Percentiles rank a stretch among this genome's conserved stretches.
phyloP scores from a whole-genome alignment of 1,140 invertebrate species.

The Nebria ingens region DNA sequence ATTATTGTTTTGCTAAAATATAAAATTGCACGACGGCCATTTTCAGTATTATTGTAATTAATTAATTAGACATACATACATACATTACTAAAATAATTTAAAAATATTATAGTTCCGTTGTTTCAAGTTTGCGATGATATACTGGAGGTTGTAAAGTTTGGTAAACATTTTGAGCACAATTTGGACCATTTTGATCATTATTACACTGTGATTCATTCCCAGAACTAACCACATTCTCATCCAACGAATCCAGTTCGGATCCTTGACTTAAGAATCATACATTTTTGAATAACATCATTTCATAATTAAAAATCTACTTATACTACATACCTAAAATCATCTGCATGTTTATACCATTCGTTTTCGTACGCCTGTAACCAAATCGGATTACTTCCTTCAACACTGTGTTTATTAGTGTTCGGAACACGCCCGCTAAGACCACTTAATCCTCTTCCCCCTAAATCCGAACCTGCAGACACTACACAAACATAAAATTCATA shows the following conservation, averaged over 20 bases:
- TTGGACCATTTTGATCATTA: constrained; percentile 35
- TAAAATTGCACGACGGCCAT: constrained; percentile 3
- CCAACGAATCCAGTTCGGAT: constrained; percentile 74
- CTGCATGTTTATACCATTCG: constrained; percentile 86
- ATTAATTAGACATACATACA: too few relatives aligned
- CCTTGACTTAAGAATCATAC: constrained; percentile 41
- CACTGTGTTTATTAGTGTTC: constrained; percentile 89
- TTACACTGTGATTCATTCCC: constrained; percentile 45
- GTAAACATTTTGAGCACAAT: constrained; percentile 42
- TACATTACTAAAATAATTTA: too few relatives aligned
- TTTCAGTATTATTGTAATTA: not conserved
- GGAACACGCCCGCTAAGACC: constrained; percentile 66
- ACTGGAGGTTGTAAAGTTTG: constrained; percentile 52
- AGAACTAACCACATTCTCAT: constrained; percentile 71
- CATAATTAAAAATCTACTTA: constrained; percentile 9
- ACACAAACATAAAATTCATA: constrained; percentile 17
- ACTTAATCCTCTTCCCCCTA: constrained; percentile 55
- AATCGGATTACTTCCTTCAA: constrained; percentile 89
- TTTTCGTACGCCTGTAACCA: constrained; percentile 92
- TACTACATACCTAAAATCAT: constrained; percentile 53
- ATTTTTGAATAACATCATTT: not conserved
- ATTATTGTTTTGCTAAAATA: too few relatives aligned
- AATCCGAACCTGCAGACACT: constrained; percentile 57
- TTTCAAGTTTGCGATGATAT: constrained; percentile 70
- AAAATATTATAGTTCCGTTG: constrained; percentile 63